Evolutionary conservation across 23 tunicate genomes (phyloP), one percentile per base, ranked within the genome.

Genomic region (Botrylloides violaceus): DNA sequence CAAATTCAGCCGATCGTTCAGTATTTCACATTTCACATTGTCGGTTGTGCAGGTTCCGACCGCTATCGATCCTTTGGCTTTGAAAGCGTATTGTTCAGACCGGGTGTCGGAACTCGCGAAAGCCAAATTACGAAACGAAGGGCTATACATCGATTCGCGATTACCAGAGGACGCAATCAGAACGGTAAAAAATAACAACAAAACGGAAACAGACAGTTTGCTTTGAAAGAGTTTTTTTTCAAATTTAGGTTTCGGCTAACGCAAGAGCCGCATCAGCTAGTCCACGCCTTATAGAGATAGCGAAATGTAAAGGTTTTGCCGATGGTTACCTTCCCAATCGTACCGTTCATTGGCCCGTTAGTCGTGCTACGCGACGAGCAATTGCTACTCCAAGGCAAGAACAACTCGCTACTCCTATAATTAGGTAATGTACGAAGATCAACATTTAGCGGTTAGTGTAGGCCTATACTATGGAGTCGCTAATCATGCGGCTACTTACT

Each of bases 251-350:
- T 4, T 53, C 70, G 26, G 20, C 23, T 12, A 61, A 72, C 20
- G 95, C 95, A 4, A 62, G 95, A 29, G 65, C 95, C 3, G 86
- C 95, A 30, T 74, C 73, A 5, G 86, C 95, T 1, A 65, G 81
- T 24, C 77, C 95, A 3, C 74, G 95, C 2, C 56, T 76, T 0
- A 33, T 60, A 21, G 95, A 87, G 64, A 75, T 87, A 19, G 85
- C 86, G 18, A 87, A 87, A 59, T 76, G 32, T 49, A 87, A 87
- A 80, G 79, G 82, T 20, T 76, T 57, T 34, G 86, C 95, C 18
- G 95, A 87, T 20, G 95, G 95, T 4, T 87, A 73, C 71, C 29
- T 80, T 35, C 39, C 95, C 2, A 87, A 87, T 38, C 86, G 95
- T 19, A n/a, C 72, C 7, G 95, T 87, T 9, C 86, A 87, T 35